These are phyloP conservation scores for Aplysina aerophoba DNA, from an alignment of 37 sponge, comb jelly and placozoan species.

Conservation along the genomic window DNA sequence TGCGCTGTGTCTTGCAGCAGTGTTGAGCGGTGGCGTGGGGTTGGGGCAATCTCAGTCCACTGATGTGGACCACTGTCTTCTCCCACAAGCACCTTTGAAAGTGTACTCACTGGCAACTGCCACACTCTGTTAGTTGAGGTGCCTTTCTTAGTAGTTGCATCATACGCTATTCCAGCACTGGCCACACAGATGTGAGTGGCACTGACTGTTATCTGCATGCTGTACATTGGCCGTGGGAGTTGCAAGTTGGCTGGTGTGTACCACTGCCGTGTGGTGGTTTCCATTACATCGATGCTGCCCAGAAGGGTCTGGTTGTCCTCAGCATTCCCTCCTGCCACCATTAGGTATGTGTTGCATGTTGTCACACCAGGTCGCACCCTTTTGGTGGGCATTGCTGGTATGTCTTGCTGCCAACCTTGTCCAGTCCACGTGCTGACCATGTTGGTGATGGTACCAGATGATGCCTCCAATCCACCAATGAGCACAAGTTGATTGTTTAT, in stretches of 20 bases:
- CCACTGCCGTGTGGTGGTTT: background rate
- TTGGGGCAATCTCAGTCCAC: too few species aligned
- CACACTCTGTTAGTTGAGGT: too few species aligned
- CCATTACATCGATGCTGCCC: background rate
- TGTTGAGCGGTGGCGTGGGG: too few species aligned
- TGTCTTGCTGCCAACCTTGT: background rate
- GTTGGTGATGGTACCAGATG: background rate
- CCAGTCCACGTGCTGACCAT: background rate
- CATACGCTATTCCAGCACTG: too few species aligned
- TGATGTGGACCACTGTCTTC: too few species aligned
- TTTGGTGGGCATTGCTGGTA: background rate
- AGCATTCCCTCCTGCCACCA: background rate
- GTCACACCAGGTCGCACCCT: slow-evolving; percentile 6
- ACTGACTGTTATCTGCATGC: too few species aligned
- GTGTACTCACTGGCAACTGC: too few species aligned
- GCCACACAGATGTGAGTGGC: too few species aligned
- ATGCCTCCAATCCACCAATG: slow-evolving; percentile 6
- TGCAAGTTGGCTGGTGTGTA: background rate
- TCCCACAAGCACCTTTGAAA: too few species aligned
- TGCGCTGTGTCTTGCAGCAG: too few species aligned
- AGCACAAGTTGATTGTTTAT: background rate
- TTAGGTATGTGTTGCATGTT: background rate
- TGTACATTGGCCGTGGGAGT: background rate
- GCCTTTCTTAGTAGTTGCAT: too few species aligned
- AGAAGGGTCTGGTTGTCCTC: background rate